Conservation (phyloP, 1,140 invertebrate genomes). For the Heterodera carotae region DNA sequence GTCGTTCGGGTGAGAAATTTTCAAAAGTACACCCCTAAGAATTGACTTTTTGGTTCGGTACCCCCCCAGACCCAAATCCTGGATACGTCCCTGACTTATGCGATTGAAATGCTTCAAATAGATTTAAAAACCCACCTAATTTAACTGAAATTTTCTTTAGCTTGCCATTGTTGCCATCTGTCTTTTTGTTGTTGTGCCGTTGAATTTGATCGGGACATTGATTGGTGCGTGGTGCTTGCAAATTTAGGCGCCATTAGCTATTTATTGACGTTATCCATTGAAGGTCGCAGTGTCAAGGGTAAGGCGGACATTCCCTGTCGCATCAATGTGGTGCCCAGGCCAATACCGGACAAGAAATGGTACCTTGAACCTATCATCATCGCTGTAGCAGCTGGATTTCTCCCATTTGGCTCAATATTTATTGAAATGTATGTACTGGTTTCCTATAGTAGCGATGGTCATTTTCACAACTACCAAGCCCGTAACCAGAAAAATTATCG, state of each 20-base stretch:
- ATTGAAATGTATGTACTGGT: slow-evolving; percentile 92
- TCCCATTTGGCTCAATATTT: slow-evolving; percentile 99
- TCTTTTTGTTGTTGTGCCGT: slow-evolving; percentile 90
- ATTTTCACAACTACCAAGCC: no score
- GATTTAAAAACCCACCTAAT: no score
- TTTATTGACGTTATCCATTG: slow-evolving; percentile 67
- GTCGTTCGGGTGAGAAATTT: no score
- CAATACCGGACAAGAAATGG: slow-evolving; percentile 99
- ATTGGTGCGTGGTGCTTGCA: slow-evolving; percentile 75
- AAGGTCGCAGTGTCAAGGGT: slow-evolving; percentile 83
- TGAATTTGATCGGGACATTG: slow-evolving; percentile 83
- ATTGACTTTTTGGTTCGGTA: no score
- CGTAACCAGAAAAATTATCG: no score
- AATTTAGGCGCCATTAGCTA: no score
- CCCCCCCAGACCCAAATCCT: no score
- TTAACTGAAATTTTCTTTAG: no score
- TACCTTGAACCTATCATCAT: slow-evolving; percentile 93
- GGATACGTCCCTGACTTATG: no score
- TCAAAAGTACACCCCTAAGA: no score
- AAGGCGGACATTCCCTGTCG: slow-evolving; percentile 95
- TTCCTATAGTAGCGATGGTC: no score
- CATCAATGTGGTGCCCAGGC: slow-evolving; percentile 95
- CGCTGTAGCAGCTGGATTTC: slow-evolving; percentile 87
- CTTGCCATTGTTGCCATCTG: slow-evolving; percentile 95
- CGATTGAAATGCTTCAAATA: no score